phyloP scores from a whole-genome alignment of 2,797 vertebrate species.

The Diplodus puntazzo region DNA sequence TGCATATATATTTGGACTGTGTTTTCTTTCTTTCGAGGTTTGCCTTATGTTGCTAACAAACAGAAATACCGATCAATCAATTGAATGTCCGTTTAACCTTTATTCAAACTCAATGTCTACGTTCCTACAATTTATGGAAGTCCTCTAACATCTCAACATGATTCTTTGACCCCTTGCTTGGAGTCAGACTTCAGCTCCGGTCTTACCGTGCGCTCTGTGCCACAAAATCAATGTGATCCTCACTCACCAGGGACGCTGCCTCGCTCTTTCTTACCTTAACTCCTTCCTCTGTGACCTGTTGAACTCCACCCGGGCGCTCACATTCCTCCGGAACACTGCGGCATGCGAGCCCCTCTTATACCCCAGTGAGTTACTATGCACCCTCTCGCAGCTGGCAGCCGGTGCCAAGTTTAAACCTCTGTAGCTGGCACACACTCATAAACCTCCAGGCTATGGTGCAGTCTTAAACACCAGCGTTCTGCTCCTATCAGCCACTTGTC shows the following conservation, averaged over 20 bases:
- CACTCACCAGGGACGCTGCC: neutral
- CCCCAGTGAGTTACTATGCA: neutral
- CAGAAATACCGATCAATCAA: too few relatives aligned
- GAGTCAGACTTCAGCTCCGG: neutral
- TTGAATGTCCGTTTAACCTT: neutral
- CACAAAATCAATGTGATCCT: constrained; percentile 30
- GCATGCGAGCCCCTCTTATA: constrained; percentile 12
- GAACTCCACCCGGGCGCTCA: constrained; percentile 24
- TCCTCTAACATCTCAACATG: neutral
- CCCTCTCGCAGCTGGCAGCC: constrained; percentile 18
- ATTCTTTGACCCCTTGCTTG: neutral
- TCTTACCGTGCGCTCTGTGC: neutral
- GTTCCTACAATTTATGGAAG: neutral
- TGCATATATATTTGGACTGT: too few relatives aligned
- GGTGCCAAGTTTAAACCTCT: constrained; percentile 39
- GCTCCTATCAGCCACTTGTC: constrained; percentile 28
- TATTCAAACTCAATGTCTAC: neutral
- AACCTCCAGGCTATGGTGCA: constrained; percentile 1
- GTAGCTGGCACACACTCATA: constrained; percentile 14
- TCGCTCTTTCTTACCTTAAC: neutral
- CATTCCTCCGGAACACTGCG: constrained; percentile 17
- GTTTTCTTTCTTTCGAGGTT: too few relatives aligned
- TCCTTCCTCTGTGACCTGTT: constrained; percentile 11
- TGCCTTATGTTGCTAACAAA: too few relatives aligned
- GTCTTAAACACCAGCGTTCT: constrained; percentile 12